A percentile compares a stretch with the other conserved stretches of the same genome.
phyloP scores from a whole-genome alignment of 1,140 invertebrate species.

The Coenobita brevimanus region DNA sequence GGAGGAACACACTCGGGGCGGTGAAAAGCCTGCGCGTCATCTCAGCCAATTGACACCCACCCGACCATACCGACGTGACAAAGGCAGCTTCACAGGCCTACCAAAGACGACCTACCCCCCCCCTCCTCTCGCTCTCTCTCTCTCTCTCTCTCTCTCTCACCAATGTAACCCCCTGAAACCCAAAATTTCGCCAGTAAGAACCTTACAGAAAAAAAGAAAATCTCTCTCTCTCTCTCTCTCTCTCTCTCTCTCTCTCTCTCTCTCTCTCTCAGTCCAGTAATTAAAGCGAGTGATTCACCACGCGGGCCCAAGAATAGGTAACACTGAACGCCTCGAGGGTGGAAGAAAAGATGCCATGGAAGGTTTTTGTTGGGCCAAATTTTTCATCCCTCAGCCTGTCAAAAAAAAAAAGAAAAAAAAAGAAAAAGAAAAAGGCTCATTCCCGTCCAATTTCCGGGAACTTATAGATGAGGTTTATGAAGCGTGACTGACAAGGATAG shows the following conservation, averaged over 20 bases:
- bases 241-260: not conserved
- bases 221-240: not conserved
- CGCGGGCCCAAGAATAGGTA: conserved; percentile 31
- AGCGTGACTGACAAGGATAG: no score
- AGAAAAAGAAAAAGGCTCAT: no score
- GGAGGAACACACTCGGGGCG: conserved; percentile 4
- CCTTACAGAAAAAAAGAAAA: no score
- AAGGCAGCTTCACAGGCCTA: conserved; percentile 35
- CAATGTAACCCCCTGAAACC: no score
- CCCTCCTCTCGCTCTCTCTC: not conserved
- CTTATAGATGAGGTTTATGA: no score
- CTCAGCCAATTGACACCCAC: conserved; percentile 49
- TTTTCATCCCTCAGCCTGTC: no score
- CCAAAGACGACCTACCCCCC: not conserved
- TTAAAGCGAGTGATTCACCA: conserved; percentile 55
- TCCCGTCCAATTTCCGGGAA: no score
- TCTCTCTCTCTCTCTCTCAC: not conserved
- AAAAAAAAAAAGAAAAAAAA: no score
- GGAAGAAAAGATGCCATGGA: not conserved
- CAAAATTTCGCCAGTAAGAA: no score
- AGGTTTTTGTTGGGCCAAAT: no score
- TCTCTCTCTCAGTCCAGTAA: conserved; percentile 5
- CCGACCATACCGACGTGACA: conserved; percentile 32
- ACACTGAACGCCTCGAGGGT: not conserved
- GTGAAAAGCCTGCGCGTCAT: conserved; percentile 31